These are phyloP conservation scores for Notothenia coriiceps DNA, from an alignment of 2,113 vertebrate genomes.

Conservation along the genomic window DNA sequence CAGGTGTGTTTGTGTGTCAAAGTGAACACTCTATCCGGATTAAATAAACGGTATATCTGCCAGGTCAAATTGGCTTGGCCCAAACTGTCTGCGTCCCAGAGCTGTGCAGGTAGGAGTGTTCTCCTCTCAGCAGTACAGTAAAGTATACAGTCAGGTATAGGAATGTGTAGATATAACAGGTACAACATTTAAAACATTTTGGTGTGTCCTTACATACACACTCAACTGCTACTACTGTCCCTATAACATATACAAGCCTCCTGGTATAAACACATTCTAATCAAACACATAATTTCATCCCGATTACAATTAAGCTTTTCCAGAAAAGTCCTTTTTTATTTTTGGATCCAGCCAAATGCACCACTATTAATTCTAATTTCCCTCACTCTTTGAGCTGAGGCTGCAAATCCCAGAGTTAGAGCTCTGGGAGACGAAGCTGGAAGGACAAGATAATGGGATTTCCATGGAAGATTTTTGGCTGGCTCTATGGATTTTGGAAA, in stretches of 20 bases:
- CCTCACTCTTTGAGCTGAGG: slow-evolving; percentile 11
- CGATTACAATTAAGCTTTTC: too few relatives aligned
- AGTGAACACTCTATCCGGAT: not conserved
- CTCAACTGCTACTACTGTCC: too few relatives aligned
- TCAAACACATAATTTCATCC: not conserved
- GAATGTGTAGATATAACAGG: not conserved
- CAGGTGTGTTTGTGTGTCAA: not conserved
- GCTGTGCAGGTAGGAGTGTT: slow-evolving; percentile 47
- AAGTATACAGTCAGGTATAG: not conserved
- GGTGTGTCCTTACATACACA: not conserved
- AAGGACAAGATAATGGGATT: slow-evolving; percentile 64
- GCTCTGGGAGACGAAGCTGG: slow-evolving; percentile 56
- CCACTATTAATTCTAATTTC: slow-evolving; percentile 19
- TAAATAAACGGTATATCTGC: slow-evolving; percentile 14
- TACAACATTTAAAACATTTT: not conserved
- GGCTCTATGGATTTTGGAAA: slow-evolving; percentile 29
- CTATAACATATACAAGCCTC: too few relatives aligned
- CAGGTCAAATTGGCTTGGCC: slow-evolving; percentile 21
- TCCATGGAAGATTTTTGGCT: slow-evolving; percentile 46
- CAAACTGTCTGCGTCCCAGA: slow-evolving; percentile 10
- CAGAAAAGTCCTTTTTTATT: not conserved
- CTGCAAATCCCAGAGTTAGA: slow-evolving; percentile 35
- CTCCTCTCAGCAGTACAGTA: slow-evolving; percentile 1
- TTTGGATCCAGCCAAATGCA: slow-evolving; percentile 13
- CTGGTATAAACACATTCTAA: not conserved